Conservation (phyloP, 2,113 vertebrate species). For the Rhynchopsitta pachyrhyncha region DNA sequence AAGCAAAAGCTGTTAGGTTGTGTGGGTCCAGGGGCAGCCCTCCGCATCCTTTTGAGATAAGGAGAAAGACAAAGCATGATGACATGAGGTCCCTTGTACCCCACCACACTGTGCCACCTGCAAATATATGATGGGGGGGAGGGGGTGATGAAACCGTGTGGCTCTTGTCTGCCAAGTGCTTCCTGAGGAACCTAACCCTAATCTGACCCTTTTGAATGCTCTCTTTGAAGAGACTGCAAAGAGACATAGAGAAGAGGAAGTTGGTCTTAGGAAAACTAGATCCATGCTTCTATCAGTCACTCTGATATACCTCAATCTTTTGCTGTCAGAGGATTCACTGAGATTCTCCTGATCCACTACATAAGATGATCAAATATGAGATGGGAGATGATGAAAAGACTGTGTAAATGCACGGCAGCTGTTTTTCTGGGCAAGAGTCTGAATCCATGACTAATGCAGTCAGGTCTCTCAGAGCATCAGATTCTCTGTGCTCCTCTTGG, state of each 20-base stretch:
- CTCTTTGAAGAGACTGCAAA: background rate
- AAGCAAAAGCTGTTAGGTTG: background rate
- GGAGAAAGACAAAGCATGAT: background rate
- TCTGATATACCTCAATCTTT: background rate
- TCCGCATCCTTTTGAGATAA: background rate
- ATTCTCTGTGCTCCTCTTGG: background rate
- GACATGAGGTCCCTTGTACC: background rate
- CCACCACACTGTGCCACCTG: background rate
- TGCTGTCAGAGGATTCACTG: background rate
- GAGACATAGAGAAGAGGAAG: accelerated
- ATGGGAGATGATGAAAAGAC: background rate
- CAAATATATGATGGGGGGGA: accelerated
- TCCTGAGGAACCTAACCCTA: background rate
- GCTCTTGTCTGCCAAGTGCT: background rate
- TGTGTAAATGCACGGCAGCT: background rate
- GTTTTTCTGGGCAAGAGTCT: background rate
- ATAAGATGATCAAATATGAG: background rate
- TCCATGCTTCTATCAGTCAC: background rate
- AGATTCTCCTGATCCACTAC: background rate
- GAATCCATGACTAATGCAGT: background rate
- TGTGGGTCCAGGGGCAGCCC: background rate
- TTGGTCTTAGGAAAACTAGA: background rate
- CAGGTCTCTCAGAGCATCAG: background rate
- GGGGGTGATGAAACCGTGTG: background rate
- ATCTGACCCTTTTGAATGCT: background rate